Conservation (phyloP, 2,888 invertebrate species). For the Creontiades dilutus region DNA sequence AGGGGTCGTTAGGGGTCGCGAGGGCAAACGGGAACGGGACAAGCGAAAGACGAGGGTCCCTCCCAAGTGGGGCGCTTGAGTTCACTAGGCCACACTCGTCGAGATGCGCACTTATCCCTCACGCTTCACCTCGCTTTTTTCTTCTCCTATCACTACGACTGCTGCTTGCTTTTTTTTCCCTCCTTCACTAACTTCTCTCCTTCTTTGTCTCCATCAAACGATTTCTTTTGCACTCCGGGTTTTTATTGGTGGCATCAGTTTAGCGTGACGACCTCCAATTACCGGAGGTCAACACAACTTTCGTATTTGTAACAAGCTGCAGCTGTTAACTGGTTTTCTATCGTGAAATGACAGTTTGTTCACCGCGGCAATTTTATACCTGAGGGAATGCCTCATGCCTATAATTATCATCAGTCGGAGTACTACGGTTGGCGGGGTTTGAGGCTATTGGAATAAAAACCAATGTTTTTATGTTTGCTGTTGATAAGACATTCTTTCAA, state of each 20-base stretch:
- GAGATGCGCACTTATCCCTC: slow-evolving; percentile 24
- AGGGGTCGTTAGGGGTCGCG: slow-evolving; percentile 54
- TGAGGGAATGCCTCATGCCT: too few species aligned
- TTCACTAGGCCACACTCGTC: slow-evolving; percentile 68
- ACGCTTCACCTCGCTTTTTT: slow-evolving; percentile 13
- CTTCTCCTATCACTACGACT: neutral
- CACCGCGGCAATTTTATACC: neutral
- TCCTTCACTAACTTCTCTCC: neutral
- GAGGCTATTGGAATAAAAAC: too few species aligned
- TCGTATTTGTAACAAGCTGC: neutral
- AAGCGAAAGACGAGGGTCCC: slow-evolving; percentile 2
- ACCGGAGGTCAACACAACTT: neutral
- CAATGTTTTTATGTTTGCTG: too few species aligned
- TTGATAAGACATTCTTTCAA: too few species aligned
- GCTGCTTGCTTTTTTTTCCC: slow-evolving; percentile 2
- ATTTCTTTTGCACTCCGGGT: neutral
- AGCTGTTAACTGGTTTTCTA: neutral
- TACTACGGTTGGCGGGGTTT: too few species aligned
- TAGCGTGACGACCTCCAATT: slow-evolving; percentile 6
- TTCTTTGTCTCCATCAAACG: slow-evolving; percentile 24
- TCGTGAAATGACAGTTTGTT: neutral
- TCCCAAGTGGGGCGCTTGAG: slow-evolving; percentile 67
- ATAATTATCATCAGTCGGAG: too few species aligned
- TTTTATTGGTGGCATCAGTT: slow-evolving; percentile 4
- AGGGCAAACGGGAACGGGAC: slow-evolving; percentile 39